Evolutionary conservation across 2,888 invertebrate species (phyloP).

Genomic region (Portevinia maculata): DNA sequence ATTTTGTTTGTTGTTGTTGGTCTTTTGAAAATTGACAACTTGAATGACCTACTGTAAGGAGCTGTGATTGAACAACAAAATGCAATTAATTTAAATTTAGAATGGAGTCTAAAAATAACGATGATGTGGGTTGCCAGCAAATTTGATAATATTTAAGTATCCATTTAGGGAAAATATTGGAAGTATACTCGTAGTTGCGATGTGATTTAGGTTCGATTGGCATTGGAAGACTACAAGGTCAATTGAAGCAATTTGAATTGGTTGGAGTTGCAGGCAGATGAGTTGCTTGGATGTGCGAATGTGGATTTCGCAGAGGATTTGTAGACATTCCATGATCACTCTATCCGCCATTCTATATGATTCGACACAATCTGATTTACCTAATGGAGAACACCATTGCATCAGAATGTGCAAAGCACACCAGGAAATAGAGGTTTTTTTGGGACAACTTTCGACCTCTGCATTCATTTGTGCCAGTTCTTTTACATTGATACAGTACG

Average conservation of each 20-base stretch:
- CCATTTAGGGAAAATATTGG: constrained; percentile 35
- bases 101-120: constrained; percentile 59
- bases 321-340: too few species aligned
- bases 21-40: constrained; percentile 68
- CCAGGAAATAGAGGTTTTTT: too few species aligned
- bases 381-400: too few species aligned
- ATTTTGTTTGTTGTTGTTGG: background rate
- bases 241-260: constrained; percentile 36
- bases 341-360: too few species aligned
- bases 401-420: too few species aligned
- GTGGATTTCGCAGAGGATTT: too few species aligned
- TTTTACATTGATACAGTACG: too few species aligned
- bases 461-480: too few species aligned
- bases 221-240: constrained; percentile 37
- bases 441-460: too few species aligned
- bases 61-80: constrained; percentile 43
- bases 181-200: background rate
- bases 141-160: constrained; percentile 49
- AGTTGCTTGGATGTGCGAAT: background rate
- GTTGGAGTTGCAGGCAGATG: background rate
- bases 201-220: constrained; percentile 4
- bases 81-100: constrained; percentile 70
- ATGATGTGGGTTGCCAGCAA: constrained; percentile 53
- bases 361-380: too few species aligned
- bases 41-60: constrained; percentile 60